Percentiles rank a stretch among this genome's conserved stretches.
Conservation (phyloP, 2,113 vertebrate genomes). For the Ammodytes dubius region DNA sequence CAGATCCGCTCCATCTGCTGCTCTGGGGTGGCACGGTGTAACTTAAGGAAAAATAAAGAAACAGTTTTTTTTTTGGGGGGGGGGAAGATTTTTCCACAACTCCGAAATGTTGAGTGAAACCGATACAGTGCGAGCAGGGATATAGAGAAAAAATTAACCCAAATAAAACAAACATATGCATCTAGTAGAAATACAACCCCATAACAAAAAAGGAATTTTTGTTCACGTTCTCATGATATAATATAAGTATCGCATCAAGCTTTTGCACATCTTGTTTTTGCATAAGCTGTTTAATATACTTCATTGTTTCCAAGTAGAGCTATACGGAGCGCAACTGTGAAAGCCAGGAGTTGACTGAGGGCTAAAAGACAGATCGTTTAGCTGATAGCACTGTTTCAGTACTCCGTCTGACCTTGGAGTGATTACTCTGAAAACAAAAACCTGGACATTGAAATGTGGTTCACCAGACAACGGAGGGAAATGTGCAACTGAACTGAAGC, state of each 20-base stretch:
- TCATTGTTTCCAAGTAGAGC: slow-evolving; percentile 68
- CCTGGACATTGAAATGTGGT: slow-evolving; percentile 66
- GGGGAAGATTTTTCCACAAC: slow-evolving; percentile 24
- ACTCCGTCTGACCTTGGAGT: slow-evolving; percentile 76
- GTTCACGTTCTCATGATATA: slow-evolving; percentile 6
- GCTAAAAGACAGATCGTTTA: slow-evolving; percentile 68
- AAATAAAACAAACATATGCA: slow-evolving; percentile 46
- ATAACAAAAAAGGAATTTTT: slow-evolving; percentile 25
- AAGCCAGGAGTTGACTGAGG: slow-evolving; percentile 58
- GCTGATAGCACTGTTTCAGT: slow-evolving; percentile 77
- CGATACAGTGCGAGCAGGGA: slow-evolving; percentile 23
- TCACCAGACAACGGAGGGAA: slow-evolving; percentile 39
- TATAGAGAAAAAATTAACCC: slow-evolving; percentile 7
- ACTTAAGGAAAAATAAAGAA: slow-evolving; percentile 48
- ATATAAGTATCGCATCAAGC: slow-evolving; percentile 14
- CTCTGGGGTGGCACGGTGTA: slow-evolving; percentile 17
- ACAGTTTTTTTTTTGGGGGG: not conserved
- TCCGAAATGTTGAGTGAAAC: slow-evolving; percentile 40
- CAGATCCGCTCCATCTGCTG: slow-evolving; percentile 24
- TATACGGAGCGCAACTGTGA: slow-evolving; percentile 43
- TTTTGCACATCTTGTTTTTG: slow-evolving; percentile 40
- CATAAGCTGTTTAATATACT: slow-evolving; percentile 72
- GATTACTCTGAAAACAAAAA: slow-evolving; percentile 81
- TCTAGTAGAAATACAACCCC: slow-evolving; percentile 3
- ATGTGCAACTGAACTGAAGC: slow-evolving; percentile 39